Evolutionary conservation across 2,113 vertebrate species (phyloP), one percentile per base, ranked within the genome.

Genomic region (Semicossyphus pulcher): DNA sequence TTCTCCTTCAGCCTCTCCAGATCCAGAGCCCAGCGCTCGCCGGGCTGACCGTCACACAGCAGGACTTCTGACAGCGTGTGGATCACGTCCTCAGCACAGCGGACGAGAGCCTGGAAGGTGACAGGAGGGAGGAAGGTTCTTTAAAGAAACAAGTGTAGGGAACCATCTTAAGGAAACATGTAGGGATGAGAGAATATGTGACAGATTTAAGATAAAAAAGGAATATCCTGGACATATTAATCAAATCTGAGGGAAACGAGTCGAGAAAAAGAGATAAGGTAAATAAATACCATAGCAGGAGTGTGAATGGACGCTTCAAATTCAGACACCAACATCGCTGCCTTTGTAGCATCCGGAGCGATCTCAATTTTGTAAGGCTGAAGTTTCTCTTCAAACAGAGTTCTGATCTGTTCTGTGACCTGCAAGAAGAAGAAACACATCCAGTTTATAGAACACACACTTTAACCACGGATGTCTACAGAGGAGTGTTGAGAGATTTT

Each of bases 231-330:
- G 29, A 20, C 32, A 36, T 9, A 36, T 4, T 36, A 9, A 10
- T n/a, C 6, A 36, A 36, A 36, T 10, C 5, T 36, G 10, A 36
- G 2, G 32, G 10, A 36, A 36, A 10, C 32, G n/a, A n/a, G n/a
- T n/a, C n/a, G n/a, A n/a, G n/a, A n/a, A n/a, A n/a, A 36, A 36
- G 8, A 36, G 2, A 39, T 4, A 6, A 41, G 2, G 2, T 3
- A 7, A n/a, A 12, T 9, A 14, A n/a, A n/a, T 18, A 95, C 94
- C 93, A 90, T 84, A 6, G 91, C 93, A 49, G 82, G 92, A 5
- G 82, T 86, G 68, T 91, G 85, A 36, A 91, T 36, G 1, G 85
- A 88, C 0, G 39, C 34, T 41, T 92, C 72, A 73, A 93, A 95
- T 1, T 91, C 83, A 7, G 79, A 65, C 41, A 72, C 53, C 64